Evolutionary conservation across 2,797 vertebrate species (phyloP), one percentile per base, ranked within the genome.

Genomic region (Phrynocephalus forsythii): DNA sequence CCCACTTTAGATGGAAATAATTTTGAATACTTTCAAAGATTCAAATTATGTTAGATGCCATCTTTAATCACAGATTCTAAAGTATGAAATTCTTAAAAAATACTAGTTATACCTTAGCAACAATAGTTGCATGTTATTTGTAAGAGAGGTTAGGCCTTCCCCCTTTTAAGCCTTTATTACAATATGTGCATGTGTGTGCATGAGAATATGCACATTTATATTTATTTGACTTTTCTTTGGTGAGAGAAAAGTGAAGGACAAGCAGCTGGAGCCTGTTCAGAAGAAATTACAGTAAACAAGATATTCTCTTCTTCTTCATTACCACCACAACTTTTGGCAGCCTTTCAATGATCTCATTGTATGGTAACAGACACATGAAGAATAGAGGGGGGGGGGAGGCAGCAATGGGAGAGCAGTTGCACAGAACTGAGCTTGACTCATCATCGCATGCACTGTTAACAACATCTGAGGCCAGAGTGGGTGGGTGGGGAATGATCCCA

Each of bases 191-290:
- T 63, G 22, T 67, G 6, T 16, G 15, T 5, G 10, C 4, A 16
- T 68, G 26, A 26, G 66, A 60, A n/a, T 80, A 30, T 33, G n/a
- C 30, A 30, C 67, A 84, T 84, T 75, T 28, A 26, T 38, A 24
- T 76, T 76, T 76, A 24, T 76, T 76, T 76, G 22, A 76, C 5
- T 63, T 72, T 72, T 48, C 10, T 44, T 66, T 72, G 10, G 26
- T 66, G 87, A 6, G 0, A 86, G 84, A 91, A 88, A 79, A 79
- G 38, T 66, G 30, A 88, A 90, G 88, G 60, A 18, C 28, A 92
- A 89, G 80, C 87, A 68, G n/a, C 16, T 28, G 6, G 76, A 93
- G 77, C 0, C 87, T 24, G 38, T 11, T 22, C 82, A 26, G 52
- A 91, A 0, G 7, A 85, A 60, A 79, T 2, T 50, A 81, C 83